Evolutionary conservation across 2,888 invertebrate species (phyloP).

Genomic region (Ptychoptera albimana): DNA sequence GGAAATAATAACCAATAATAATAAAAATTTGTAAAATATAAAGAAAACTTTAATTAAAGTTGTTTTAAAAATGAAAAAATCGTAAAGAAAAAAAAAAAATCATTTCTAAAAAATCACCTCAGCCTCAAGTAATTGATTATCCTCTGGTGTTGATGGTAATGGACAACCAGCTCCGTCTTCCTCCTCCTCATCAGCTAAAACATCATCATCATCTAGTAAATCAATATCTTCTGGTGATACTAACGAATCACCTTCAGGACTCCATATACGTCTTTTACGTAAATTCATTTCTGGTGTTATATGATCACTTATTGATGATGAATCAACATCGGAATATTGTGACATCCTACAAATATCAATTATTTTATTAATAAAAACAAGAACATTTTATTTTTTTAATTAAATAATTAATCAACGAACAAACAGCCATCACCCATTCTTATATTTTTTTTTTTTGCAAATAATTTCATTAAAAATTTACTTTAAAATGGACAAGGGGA

Average conservation of each 20-base stretch:
- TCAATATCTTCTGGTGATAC: slow-evolving; percentile 22
- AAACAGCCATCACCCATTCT: too few species aligned
- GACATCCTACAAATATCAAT: too few species aligned
- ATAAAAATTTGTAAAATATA: slow-evolving; percentile 9
- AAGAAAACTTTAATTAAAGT: neutral
- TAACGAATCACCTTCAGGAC: slow-evolving; percentile 21
- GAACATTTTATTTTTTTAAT: too few species aligned
- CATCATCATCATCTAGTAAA: slow-evolving; percentile 28
- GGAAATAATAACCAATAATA: slow-evolving; percentile 4
- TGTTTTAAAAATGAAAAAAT: too few species aligned
- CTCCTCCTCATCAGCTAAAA: slow-evolving; percentile 29
- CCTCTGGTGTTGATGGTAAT: slow-evolving; percentile 72
- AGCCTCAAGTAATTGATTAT: slow-evolving; percentile 65
- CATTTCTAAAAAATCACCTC: slow-evolving; percentile 37
- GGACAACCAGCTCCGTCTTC: slow-evolving; percentile 75
- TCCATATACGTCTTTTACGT: slow-evolving; percentile 27
- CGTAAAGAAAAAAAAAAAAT: too few species aligned
- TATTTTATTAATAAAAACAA: too few species aligned
- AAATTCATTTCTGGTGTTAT: slow-evolving; percentile 7
- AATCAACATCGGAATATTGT: too few species aligned
- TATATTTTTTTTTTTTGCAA: too few species aligned
- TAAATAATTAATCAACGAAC: too few species aligned
- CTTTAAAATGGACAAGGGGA: too few species aligned
- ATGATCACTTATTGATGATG: too few species aligned
- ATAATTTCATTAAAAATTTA: too few species aligned